These are phyloP conservation scores for Cyprinus carpio DNA, from an alignment of 2,113 vertebrate species.

Conservation along the genomic window DNA sequence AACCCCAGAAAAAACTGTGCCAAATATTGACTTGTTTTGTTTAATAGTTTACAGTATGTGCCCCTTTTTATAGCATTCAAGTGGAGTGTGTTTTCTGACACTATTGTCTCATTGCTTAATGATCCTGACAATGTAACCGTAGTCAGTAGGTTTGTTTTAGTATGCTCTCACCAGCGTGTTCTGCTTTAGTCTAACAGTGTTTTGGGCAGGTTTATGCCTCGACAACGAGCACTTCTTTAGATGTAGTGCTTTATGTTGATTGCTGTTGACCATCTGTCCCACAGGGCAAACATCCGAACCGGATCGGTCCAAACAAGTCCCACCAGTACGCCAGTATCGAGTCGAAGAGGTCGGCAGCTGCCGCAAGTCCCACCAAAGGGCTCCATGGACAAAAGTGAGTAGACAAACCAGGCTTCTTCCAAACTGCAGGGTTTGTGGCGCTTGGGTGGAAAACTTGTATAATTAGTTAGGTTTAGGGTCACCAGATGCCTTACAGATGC, in stretches of 20 bases:
- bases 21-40: slow-evolving; percentile 25
- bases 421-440: not conserved
- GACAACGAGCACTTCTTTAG: not conserved
- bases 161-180: not conserved
- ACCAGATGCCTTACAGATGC: not conserved
- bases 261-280: slow-evolving; percentile 64
- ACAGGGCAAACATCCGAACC: slow-evolving; percentile 82
- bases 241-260: not conserved
- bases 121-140: not conserved
- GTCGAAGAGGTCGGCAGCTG: slow-evolving; percentile 85
- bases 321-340: slow-evolving; percentile 80
- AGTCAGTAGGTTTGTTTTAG: not conserved
- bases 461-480: not conserved
- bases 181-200: slow-evolving; percentile 1
- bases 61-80: not conserved
- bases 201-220: slow-evolving; percentile 1
- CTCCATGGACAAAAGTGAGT: slow-evolving; percentile 85
- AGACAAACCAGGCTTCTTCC: not conserved
- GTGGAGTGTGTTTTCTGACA: not conserved
- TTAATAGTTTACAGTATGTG: not conserved
- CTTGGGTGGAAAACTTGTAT: not conserved
- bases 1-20: slow-evolving; percentile 18
- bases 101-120: not conserved
- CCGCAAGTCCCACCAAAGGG: slow-evolving; percentile 87
- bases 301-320: slow-evolving; percentile 88